Evolutionary conservation across 2,113 vertebrate genomes (phyloP).

Genomic region (Oostethus manadensis): DNA sequence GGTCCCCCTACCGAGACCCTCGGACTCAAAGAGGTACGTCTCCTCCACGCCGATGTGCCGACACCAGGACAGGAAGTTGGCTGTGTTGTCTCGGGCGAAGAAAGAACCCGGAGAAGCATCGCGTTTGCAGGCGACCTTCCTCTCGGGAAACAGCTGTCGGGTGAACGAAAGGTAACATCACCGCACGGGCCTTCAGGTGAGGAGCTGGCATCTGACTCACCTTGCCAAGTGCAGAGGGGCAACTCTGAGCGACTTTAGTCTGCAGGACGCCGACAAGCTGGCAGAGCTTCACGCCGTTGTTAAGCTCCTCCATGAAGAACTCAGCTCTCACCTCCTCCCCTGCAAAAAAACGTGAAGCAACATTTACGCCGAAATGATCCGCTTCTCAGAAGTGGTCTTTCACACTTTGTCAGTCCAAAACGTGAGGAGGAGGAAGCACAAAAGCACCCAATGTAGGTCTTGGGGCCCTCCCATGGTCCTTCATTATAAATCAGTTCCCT

Average conservation of each 20-base stretch:
- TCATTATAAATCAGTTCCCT: slow-evolving; percentile 25
- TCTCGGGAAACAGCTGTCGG: slow-evolving; percentile 79
- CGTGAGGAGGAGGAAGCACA: neutral
- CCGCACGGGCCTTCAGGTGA: neutral
- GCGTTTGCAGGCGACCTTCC: slow-evolving; percentile 85
- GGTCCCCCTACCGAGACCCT: slow-evolving; percentile 84
- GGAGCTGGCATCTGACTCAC: slow-evolving; percentile 61
- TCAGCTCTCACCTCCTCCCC: slow-evolving; percentile 78
- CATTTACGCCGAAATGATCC: neutral
- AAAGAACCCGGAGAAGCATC: slow-evolving; percentile 91
- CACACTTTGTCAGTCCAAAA: neutral
- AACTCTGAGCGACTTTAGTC: slow-evolving; percentile 74
- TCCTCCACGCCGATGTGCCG: slow-evolving; percentile 85
- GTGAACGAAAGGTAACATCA: neutral
- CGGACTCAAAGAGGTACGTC: slow-evolving; percentile 94
- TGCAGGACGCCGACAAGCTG: slow-evolving; percentile 82
- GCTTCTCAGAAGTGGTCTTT: neutral
- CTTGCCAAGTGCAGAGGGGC: slow-evolving; percentile 68
- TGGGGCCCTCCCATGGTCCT: slow-evolving; percentile 14
- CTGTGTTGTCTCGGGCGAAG: slow-evolving; percentile 96
- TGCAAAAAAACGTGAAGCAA: slow-evolving; percentile 24
- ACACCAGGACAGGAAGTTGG: slow-evolving; percentile 97
- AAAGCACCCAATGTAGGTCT: neutral
- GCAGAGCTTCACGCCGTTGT: slow-evolving; percentile 78
- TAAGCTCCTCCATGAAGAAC: slow-evolving; percentile 72